Evolutionary conservation across 64 coral and sea anemone genomes (phyloP).

Genomic region (Cladopsammia gracilis): DNA sequence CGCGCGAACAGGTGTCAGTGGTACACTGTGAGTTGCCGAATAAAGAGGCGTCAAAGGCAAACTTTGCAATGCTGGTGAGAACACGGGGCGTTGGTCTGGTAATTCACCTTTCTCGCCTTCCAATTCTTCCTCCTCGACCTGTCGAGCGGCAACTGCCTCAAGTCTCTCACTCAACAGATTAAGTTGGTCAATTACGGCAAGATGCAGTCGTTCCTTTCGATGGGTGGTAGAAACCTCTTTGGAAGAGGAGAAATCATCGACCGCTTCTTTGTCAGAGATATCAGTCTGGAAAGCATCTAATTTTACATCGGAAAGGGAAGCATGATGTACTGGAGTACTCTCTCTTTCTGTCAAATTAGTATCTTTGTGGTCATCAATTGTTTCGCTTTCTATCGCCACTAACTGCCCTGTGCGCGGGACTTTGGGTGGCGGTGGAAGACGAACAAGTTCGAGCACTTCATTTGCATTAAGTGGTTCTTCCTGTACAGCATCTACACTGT

Average conservation of each 20-base stretch:
- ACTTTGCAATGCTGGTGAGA: conserved; percentile 44
- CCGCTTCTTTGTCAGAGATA: background rate
- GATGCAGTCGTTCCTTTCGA: conserved; percentile 9
- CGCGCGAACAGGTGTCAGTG: conserved; percentile 32
- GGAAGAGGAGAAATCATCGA: background rate
- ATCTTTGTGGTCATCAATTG: background rate
- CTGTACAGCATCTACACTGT: background rate
- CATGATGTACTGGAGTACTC: background rate
- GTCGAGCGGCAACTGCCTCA: conserved; percentile 69
- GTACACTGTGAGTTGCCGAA: conserved; percentile 51
- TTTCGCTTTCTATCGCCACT: background rate
- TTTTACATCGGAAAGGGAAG: background rate
- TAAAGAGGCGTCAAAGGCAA: conserved; percentile 14
- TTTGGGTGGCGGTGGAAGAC: conserved; percentile 18
- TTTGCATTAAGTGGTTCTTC: background rate
- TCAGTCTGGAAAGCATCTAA: background rate
- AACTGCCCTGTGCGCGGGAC: conserved; percentile 39
- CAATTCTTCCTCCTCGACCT: conserved; percentile 33
- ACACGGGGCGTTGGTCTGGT: conserved; percentile 3
- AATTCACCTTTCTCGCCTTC: background rate
- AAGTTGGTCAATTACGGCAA: conserved; percentile 47
- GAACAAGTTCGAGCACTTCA: conserved; percentile 27
- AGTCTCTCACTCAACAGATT: conserved; percentile 44
- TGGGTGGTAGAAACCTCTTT: background rate
- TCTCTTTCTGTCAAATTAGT: background rate